Conservation (phyloP, 2,797 vertebrate genomes). For the Peromyscus eremicus region DNA sequence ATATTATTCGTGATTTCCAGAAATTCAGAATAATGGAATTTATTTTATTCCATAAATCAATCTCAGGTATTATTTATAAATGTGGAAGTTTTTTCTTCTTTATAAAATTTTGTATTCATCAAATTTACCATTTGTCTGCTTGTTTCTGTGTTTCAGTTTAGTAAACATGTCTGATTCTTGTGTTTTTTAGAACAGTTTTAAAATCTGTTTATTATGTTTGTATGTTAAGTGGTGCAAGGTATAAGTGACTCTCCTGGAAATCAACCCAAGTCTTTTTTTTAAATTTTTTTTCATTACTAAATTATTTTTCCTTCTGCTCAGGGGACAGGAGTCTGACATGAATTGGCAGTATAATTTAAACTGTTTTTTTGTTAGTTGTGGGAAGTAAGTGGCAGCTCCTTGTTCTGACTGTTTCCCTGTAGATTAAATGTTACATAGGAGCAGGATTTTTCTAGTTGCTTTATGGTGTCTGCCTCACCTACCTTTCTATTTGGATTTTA, state of each 20-base stretch:
- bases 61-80: background rate
- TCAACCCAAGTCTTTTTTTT: too few relatives aligned
- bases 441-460: background rate
- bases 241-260: background rate
- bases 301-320: background rate
- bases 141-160: background rate
- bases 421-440: rapidly evolving
- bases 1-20: background rate
- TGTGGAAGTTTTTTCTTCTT: background rate
- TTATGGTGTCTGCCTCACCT: background rate
- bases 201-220: background rate
- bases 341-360: background rate
- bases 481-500: background rate
- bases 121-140: background rate
- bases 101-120: background rate
- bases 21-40: background rate
- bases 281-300: background rate
- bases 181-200: background rate
- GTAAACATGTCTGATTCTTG: background rate
- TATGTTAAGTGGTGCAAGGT: background rate
- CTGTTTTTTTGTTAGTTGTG: background rate
- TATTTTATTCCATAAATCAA: background rate
- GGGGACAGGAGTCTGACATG: background rate
- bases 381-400: background rate
- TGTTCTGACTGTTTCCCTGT: background rate